Percentiles rank a stretch among this genome's conserved stretches.
These are phyloP conservation scores for Falco rusticolus DNA, from an alignment of 2,797 vertebrate genomes.

Conservation along the genomic window DNA sequence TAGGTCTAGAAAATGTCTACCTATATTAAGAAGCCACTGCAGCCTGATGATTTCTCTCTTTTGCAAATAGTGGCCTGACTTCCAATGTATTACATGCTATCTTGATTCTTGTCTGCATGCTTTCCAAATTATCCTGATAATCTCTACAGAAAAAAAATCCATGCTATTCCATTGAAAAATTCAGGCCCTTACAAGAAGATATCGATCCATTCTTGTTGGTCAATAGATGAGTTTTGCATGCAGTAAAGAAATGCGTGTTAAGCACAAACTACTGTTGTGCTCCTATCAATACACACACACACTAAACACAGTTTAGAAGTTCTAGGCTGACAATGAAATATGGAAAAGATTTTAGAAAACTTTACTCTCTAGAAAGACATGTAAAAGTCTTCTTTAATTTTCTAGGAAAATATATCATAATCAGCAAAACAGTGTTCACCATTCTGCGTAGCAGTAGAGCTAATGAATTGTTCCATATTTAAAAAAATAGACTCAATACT, in stretches of 20 bases:
- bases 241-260: not conserved
- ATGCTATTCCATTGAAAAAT: not conserved
- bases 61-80: not conserved
- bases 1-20: not conserved
- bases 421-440: not conserved
- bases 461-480: not conserved
- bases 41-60: not conserved
- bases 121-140: not conserved
- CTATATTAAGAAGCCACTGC: not conserved
- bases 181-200: not conserved
- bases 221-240: not conserved
- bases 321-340: not conserved
- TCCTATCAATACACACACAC: not conserved
- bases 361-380: not conserved
- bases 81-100: not conserved
- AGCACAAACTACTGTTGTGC: not conserved
- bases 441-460: not conserved
- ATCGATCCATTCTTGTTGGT: not conserved
- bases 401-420: not conserved
- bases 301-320: not conserved
- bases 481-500: not conserved
- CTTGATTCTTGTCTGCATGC: not conserved
- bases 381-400: not conserved
- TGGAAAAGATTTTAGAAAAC: not conserved
- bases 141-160: not conserved